Conservation (phyloP, 2,113 vertebrate species). For the Apus apus region DNA sequence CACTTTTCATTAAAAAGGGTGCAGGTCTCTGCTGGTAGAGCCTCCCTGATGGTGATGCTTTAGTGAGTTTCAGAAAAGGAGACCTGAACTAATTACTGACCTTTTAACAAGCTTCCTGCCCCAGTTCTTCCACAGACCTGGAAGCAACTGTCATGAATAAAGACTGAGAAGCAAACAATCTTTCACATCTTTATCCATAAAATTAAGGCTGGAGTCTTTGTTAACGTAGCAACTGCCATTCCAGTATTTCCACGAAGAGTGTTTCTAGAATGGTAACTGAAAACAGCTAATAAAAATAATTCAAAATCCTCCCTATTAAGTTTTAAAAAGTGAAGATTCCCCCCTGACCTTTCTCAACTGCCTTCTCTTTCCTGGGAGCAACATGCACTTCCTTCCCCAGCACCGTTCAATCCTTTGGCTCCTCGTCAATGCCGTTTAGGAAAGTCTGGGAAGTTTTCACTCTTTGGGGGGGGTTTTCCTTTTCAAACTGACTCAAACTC, state of each 20-base stretch:
- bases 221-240: not conserved
- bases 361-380: not conserved
- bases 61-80: not conserved
- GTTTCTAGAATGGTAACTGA: not conserved
- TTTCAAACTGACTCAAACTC: slow-evolving; percentile 90
- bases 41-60: not conserved
- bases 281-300: not conserved
- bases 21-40: not conserved
- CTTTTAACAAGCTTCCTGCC: not conserved
- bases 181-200: not conserved
- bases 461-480: accelerated
- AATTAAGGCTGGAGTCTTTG: not conserved
- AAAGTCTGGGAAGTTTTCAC: not conserved
- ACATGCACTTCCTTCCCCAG: not conserved
- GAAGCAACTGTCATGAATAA: not conserved
- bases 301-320: not conserved
- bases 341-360: not conserved
- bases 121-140: not conserved
- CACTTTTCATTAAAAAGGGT: not conserved
- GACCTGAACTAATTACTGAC: not conserved
- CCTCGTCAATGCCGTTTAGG: not conserved
- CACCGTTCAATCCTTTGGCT: not conserved
- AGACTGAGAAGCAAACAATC: not conserved
- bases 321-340: not conserved
- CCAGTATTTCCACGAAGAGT: not conserved